Evolutionary conservation across 2,113 vertebrate genomes (phyloP).

Genomic region (Nettapus auritus): DNA sequence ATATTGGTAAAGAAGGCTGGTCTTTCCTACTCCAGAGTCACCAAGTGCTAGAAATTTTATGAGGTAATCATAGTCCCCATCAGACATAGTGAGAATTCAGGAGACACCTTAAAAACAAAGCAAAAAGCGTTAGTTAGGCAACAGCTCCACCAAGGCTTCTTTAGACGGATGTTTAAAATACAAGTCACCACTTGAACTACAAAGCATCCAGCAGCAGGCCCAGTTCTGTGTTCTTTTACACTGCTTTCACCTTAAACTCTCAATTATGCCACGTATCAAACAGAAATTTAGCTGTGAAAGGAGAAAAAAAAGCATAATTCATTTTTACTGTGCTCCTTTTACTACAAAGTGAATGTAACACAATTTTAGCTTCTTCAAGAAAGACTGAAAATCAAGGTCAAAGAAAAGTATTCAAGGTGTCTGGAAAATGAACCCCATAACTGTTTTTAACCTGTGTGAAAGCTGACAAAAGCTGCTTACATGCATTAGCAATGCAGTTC

Average conservation of each 20-base stretch:
- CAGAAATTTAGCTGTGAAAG: background rate
- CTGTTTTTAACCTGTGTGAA: background rate
- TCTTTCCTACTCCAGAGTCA: conserved; percentile 97
- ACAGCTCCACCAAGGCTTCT: background rate
- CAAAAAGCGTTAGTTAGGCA: background rate
- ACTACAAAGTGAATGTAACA: background rate
- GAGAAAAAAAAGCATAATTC: background rate
- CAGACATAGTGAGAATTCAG: conserved; percentile 90
- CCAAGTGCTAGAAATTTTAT: conserved; percentile 98
- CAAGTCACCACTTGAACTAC: background rate
- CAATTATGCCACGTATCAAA: background rate
- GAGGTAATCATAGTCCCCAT: conserved; percentile 99
- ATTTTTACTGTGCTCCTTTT: background rate
- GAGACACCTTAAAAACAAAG: conserved; percentile 75
- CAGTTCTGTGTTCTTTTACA: background rate
- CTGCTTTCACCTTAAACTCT: background rate
- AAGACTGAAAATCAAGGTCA: background rate
- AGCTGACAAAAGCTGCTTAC: background rate
- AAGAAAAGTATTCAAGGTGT: background rate
- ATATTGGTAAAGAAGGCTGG: conserved; percentile 96
- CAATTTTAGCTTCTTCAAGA: background rate
- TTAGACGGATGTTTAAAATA: background rate
- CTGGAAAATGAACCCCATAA: background rate
- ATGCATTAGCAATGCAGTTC: background rate
- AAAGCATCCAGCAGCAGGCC: background rate